Base-by-base conservation (phyloP, 2,888 invertebrate genomes). In the Drosophila phalerata region DNA sequence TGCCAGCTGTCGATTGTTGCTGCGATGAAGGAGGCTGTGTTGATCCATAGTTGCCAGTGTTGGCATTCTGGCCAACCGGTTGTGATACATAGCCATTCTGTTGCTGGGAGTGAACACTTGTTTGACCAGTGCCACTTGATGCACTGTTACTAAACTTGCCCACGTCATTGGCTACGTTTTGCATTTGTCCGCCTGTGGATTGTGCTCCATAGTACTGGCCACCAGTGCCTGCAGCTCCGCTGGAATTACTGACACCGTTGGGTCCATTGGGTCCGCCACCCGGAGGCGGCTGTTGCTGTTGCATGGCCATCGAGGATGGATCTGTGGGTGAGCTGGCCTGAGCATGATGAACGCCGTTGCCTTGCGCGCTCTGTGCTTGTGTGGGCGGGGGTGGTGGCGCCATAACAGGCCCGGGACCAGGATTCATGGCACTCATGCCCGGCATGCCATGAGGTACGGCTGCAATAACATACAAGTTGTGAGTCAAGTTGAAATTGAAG, bases 391-490 rank as follows among this genome's bases (percentile, higher is more conserved):
- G 89, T 77, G 90, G 92, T 64, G 92, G 91, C 38, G 91, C 91
- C 90, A 92, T 91, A 61, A 92, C 91, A n/a, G 91, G 80, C 19
- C 90, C 89, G 47, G 91, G 81, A 30, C 90, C 89, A 19, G 91
- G 72, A 72, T 92, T 92, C 90, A 92, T 92, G 49, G 91, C 80
- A 28, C 90, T 90, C 75, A 91, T 88, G 73, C 93, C 88, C 65
- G 92, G 88, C 90, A 93, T 92, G 48, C 91, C 90, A 85, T 93
- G 92, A 61, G 92, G 84, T 77, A 92, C 90, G 82, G 92, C 92
- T 92, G 70, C 6, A 88, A 90, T 22, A 5, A 62, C 38, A 43
- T 11, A 8, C 0, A 0, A 62, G 8, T 15, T 1, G 47, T 22
- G 25, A 32, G 3, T 1, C 5, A 2, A 19, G 5, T 32, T 43